Conservation (phyloP, 2,888 invertebrate species). For the Morpho achilles region DNA sequence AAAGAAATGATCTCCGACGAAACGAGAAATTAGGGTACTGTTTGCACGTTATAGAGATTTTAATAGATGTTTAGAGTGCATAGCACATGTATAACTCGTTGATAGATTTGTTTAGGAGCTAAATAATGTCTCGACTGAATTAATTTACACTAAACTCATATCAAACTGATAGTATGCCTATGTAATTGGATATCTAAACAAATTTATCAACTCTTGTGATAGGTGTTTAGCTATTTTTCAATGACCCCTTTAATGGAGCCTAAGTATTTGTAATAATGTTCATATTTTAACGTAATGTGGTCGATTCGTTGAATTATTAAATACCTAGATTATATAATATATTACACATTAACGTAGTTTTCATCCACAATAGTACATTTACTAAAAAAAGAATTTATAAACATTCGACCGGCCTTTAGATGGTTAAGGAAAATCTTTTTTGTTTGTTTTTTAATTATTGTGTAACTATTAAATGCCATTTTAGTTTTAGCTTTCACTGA, state of each 20-base stretch:
- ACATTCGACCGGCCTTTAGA: conserved; percentile 13
- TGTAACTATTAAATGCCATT: conserved; percentile 64
- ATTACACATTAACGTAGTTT: not conserved
- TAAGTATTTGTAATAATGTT: conserved; percentile 32
- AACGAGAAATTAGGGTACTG: conserved; percentile 35
- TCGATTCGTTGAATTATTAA: conserved; percentile 10
- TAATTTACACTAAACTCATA: conserved; percentile 53
- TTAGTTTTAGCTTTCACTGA: conserved; percentile 59
- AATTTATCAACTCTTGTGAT: conserved; percentile 45
- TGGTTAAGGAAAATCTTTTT: conserved; percentile 30
- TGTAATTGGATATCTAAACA: conserved; percentile 40
- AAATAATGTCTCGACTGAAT: conserved; percentile 41
- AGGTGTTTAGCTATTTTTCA: conserved; percentile 16
- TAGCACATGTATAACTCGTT: conserved; percentile 43
- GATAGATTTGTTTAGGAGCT: conserved; percentile 45
- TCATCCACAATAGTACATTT: conserved; percentile 13
- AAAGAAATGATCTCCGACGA: conserved; percentile 70
- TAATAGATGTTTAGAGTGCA: conserved; percentile 43
- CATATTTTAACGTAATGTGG: conserved; percentile 7
- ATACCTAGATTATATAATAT: conserved; percentile 7
- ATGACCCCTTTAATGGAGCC: conserved; percentile 44
- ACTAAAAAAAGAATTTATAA: conserved; percentile 2
- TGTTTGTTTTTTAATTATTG: conserved; percentile 41
- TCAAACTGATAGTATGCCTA: conserved; percentile 36
- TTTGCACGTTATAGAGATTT: conserved; percentile 38